These are phyloP conservation scores for Ammodytes marinus DNA, from an alignment of 2,113 vertebrate species.

Conservation along the genomic window DNA sequence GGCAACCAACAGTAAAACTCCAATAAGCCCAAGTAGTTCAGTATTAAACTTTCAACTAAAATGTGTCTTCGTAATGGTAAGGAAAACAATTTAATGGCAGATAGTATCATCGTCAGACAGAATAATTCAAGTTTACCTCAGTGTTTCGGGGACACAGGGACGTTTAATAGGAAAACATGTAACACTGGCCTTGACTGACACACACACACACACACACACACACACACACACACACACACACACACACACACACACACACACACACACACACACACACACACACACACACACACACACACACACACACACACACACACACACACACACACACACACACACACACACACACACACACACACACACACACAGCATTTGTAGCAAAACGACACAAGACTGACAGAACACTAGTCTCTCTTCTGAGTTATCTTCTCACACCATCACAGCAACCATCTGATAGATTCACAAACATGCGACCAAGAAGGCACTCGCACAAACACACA, in stretches of 20 bases:
- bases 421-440: constrained; percentile 23
- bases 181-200: neutral
- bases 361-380: neutral
- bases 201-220: neutral
- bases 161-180: neutral
- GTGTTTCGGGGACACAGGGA: neutral
- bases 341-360: neutral
- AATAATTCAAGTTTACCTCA: neutral
- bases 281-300: constrained; percentile 1
- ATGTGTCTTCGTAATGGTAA: too few species aligned
- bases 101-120: neutral
- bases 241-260: neutral
- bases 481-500: neutral
- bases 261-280: neutral
- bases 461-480: neutral
- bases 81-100: neutral
- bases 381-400: constrained; percentile 26
- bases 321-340: neutral
- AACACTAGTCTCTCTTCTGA: constrained; percentile 12
- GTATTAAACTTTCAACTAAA: too few species aligned
- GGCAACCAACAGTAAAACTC: too few species aligned
- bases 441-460: neutral
- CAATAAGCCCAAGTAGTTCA: too few species aligned
- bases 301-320: neutral
- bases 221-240: neutral